Percentiles rank a stretch among this genome's conserved stretches.
Evolutionary conservation across 2,888 invertebrate species (phyloP).

Genomic region (Cistogaster globosa): DNA sequence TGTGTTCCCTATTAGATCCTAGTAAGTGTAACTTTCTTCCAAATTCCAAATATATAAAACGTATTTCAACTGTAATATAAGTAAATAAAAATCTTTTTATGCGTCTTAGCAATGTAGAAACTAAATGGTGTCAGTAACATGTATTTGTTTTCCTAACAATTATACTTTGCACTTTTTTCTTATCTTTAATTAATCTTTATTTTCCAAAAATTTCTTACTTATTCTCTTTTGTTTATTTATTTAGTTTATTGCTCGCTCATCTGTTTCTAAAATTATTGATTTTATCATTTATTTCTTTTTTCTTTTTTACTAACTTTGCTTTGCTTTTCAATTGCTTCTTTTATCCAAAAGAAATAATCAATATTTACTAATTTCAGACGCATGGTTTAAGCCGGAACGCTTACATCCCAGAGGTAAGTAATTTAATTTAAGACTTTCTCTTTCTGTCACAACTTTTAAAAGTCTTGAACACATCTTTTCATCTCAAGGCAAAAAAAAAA

Average conservation of each 20-base stretch:
- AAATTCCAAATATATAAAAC: constrained; percentile 27
- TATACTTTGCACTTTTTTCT: constrained; percentile 38
- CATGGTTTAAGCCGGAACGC: constrained; percentile 96
- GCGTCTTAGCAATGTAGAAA: constrained; percentile 19
- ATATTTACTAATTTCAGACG: constrained; percentile 87
- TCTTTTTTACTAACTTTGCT: constrained; percentile 61
- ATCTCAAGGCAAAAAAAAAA: background rate
- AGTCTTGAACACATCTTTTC: background rate
- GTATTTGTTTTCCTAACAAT: background rate
- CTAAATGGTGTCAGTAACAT: background rate
- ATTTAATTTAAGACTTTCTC: constrained; percentile 22
- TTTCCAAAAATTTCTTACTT: background rate
- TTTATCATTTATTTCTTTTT: constrained; percentile 23
- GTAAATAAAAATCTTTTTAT: background rate
- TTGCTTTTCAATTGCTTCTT: constrained; percentile 42
- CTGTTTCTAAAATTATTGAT: constrained; percentile 22
- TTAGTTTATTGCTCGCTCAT: background rate
- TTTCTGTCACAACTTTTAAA: constrained; percentile 19
- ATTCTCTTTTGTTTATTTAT: background rate
- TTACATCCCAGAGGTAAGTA: constrained; percentile 95
- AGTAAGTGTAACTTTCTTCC: constrained; percentile 78
- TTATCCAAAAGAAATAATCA: constrained; percentile 78
- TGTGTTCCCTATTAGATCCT: constrained; percentile 82
- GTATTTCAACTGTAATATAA: background rate
- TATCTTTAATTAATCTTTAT: constrained; percentile 6